A percentile compares a stretch with the other conserved stretches of the same genome.
Evolutionary conservation across 2,888 invertebrate genomes (phyloP).

Genomic region (Brenthis daphne): DNA sequence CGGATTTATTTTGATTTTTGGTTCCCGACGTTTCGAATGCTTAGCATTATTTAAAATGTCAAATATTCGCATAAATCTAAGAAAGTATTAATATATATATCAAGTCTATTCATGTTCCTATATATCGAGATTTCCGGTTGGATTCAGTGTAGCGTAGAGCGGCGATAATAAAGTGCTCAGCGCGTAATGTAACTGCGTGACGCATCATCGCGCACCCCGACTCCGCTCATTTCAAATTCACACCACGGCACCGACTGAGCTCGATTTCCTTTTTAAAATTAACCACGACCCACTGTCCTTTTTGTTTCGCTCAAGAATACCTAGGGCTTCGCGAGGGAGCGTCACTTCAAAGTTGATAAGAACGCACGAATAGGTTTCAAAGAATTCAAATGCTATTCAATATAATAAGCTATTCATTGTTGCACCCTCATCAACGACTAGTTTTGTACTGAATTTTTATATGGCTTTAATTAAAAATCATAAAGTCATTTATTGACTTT

Average conservation of each 20-base stretch:
- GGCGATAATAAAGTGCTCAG: conserved; percentile 72
- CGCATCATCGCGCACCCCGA: conserved; percentile 76
- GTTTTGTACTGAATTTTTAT: conserved; percentile 18
- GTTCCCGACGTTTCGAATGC: too few species aligned
- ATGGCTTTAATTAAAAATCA: background rate
- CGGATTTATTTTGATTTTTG: too few species aligned
- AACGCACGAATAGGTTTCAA: conserved; percentile 44
- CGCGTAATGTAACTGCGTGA: conserved; percentile 59
- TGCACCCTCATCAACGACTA: conserved; percentile 24
- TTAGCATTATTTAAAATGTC: too few species aligned
- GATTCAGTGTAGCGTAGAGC: conserved; percentile 28
- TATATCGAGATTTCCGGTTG: conserved; percentile 11
- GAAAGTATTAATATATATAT: background rate
- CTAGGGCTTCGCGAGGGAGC: conserved; percentile 56
- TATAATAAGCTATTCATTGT: conserved; percentile 35
- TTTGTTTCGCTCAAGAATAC: conserved; percentile 70
- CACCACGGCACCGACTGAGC: conserved; percentile 60
- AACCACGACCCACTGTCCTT: conserved; percentile 76
- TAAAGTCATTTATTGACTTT: background rate
- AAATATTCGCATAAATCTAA: too few species aligned
- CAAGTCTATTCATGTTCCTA: conserved; percentile 3
- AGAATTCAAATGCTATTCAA: conserved; percentile 37
- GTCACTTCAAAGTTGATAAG: conserved; percentile 54
- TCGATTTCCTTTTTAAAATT: conserved; percentile 81
- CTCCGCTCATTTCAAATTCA: conserved; percentile 68